Evolutionary conservation across 30 jellyfish, hydroid and myxozoan species (phyloP), one percentile per base, ranked within the genome.

Genomic region (Cassiopea xamachana): DNA sequence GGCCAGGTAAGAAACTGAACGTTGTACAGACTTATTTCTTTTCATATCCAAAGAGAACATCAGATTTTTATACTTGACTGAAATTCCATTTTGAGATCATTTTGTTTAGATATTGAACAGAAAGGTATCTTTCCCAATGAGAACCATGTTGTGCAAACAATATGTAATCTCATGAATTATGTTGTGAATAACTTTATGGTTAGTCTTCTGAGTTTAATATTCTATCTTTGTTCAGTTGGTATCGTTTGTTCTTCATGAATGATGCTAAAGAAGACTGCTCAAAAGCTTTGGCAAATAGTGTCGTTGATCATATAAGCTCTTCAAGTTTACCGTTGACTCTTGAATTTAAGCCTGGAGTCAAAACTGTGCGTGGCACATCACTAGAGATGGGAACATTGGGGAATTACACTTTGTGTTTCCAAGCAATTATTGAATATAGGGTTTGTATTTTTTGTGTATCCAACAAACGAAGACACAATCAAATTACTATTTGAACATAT

Each of bases 371-470:
- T 1, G 89, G 75, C 9, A n/a, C 49, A 27, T 51, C 72, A 12
- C 15, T 70, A 18, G 61, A 87, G 50, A 18, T 91, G 61, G 75
- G 67, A 19, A 80, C 92, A 13, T 18, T 93, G 47, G 98, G 94
- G 49, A 87, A 87, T 46, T 82, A 49, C 80, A 75, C 84, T 14
- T 1, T 93, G 50, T 93, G 98, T 67, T 93, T 55, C 75, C 83
- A 92, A 75, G 98, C 94, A 48, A 88, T 88, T 51, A 48, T 85
- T 46, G 45, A 12, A 46, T 48, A 81, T 61, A 19, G 55, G 91
- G 96, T 89, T 64, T 2, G 74, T 64, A 5, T 64, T 7, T 14
- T 55, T 10, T 27, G 39, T 27, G 39, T 0, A 27, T 27, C 39
- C 39, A 27, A 27, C 39, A 27, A 27, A 27, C 39, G 39, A 27